These are phyloP conservation scores for Mionectes macconnelli DNA, from an alignment of 2,113 vertebrate species.

Conservation along the genomic window DNA sequence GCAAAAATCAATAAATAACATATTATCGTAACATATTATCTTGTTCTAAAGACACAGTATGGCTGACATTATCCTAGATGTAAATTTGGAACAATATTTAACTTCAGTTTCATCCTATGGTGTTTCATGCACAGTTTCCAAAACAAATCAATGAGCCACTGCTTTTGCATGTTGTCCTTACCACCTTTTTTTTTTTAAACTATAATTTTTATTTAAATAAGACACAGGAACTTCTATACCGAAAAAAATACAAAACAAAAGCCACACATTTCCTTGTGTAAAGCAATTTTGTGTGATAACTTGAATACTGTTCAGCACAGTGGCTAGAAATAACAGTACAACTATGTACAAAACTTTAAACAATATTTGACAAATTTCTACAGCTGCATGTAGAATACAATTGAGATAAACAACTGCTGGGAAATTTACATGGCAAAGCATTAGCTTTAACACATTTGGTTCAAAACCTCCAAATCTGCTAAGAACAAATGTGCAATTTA, in stretches of 20 bases:
- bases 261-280: slow-evolving; percentile 82
- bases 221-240: slow-evolving; percentile 87
- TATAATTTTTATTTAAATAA: slow-evolving; percentile 95
- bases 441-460: slow-evolving; percentile 77
- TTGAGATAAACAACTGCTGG: slow-evolving; percentile 76
- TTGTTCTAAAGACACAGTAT: not conserved
- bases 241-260: slow-evolving; percentile 87
- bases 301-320: slow-evolving; percentile 81
- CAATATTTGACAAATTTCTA: slow-evolving; percentile 78
- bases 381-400: slow-evolving; percentile 76
- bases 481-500: slow-evolving; percentile 75
- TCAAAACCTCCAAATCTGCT: slow-evolving; percentile 72
- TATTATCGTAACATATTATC: not conserved
- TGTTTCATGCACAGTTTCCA: not conserved
- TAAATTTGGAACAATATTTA: not conserved
- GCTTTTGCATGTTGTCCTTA: not conserved
- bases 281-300: slow-evolving; percentile 81
- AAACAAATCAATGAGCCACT: slow-evolving; percentile 15
- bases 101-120: not conserved
- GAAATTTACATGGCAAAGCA: slow-evolving; percentile 76
- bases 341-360: slow-evolving; percentile 82
- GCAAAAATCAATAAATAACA: not conserved
- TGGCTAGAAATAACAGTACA: slow-evolving; percentile 80
- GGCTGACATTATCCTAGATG: not conserved
- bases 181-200: slow-evolving; percentile 60